Evolutionary conservation across 1,140 invertebrate genomes (phyloP).

Genomic region (Sarcophaga bullata): DNA sequence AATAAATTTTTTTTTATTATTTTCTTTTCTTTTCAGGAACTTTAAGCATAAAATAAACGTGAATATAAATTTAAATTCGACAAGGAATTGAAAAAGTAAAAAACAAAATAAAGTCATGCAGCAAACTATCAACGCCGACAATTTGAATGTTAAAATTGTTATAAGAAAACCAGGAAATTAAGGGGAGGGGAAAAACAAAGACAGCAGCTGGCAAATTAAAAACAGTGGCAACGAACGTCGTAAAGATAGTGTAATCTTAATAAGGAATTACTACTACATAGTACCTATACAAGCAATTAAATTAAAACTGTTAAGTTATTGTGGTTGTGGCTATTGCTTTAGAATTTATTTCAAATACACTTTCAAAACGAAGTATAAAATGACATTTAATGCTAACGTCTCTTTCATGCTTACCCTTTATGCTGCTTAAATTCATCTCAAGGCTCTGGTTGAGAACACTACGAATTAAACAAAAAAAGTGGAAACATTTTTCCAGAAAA

Average conservation of each 20-base stretch:
- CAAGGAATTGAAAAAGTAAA: too few species aligned
- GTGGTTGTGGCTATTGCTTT: too few species aligned
- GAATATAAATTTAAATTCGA: background rate
- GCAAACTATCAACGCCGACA: background rate
- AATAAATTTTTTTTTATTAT: background rate
- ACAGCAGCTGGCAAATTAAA: too few species aligned
- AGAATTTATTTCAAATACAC: too few species aligned
- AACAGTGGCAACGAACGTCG: too few species aligned
- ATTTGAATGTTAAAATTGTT: background rate
- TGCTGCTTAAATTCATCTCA: background rate
- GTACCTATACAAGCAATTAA: slow-evolving; percentile 14
- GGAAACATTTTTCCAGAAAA: background rate
- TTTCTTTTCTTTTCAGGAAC: background rate
- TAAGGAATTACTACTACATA: background rate
- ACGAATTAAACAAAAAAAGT: background rate
- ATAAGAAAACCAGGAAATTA: slow-evolving; percentile 24
- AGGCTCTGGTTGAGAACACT: background rate
- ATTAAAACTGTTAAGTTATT: background rate
- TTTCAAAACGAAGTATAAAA: background rate
- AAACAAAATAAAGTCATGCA: background rate
- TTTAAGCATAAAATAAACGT: background rate
- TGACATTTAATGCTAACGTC: background rate
- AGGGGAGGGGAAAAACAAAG: background rate
- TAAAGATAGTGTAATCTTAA: background rate
- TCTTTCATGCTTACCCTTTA: background rate